Conservation (phyloP, 35 echinoderm and acorn worm species). For the Nesometra sesokonis region DNA sequence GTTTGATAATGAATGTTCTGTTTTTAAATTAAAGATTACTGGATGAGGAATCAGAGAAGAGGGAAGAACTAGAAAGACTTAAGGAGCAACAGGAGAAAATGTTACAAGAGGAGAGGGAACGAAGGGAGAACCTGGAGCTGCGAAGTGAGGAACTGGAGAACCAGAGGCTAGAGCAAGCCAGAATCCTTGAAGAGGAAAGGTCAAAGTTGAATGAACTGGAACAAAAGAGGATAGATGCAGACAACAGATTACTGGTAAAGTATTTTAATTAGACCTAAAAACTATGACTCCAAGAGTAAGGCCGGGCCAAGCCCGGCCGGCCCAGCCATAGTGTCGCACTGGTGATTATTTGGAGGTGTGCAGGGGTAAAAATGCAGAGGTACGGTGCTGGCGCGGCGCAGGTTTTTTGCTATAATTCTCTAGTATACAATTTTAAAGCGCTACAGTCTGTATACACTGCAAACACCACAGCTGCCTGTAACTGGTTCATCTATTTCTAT, state of each 20-base stretch:
- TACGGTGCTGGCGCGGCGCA: too few species aligned
- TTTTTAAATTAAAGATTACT: conserved; percentile 27
- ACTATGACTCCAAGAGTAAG: too few species aligned
- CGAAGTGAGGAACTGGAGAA: conserved; percentile 45
- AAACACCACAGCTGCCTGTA: too few species aligned
- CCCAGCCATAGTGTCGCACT: too few species aligned
- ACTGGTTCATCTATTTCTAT: too few species aligned
- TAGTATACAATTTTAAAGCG: too few species aligned
- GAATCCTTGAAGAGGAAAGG: conserved; percentile 48
- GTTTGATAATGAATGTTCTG: neutral
- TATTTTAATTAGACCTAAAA: too few species aligned
- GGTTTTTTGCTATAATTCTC: too few species aligned
- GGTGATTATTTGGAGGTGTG: too few species aligned
- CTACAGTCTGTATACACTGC: too few species aligned
- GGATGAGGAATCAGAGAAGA: conserved; percentile 53
- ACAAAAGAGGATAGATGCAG: conserved; percentile 49
- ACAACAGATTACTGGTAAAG: conserved; percentile 44
- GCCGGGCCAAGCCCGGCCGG: too few species aligned
- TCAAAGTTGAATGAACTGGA: conserved; percentile 32
- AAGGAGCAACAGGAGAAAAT: conserved; percentile 54
- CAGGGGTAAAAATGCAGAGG: too few species aligned
- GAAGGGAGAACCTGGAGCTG: conserved; percentile 55
- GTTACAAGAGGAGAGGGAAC: conserved; percentile 51
- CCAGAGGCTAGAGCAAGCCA: conserved; percentile 44
- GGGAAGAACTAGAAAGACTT: conserved; percentile 55